phyloP scores from a whole-genome alignment of 2,797 vertebrate species.

The Propithecus perrieri region DNA sequence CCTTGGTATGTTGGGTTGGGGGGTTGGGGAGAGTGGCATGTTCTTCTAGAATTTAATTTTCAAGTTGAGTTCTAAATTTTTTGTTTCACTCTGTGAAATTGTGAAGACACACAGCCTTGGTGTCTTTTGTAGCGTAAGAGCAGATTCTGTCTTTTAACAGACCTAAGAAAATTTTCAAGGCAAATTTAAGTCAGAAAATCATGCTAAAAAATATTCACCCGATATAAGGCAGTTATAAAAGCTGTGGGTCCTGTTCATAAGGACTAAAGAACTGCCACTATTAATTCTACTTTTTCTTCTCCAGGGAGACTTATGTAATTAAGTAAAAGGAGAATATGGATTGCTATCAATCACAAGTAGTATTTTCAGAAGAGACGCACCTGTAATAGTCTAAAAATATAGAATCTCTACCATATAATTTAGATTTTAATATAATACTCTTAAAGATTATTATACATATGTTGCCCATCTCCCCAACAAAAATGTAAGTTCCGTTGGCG shows the following conservation, averaged over 20 bases:
- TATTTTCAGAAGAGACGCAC: neutral
- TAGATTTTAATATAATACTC: neutral
- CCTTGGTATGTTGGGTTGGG: neutral
- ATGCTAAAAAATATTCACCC: neutral
- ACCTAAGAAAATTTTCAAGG: neutral
- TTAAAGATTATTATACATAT: neutral
- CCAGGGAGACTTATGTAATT: neutral
- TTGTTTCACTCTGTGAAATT: conserved; percentile 3
- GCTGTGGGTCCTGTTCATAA: neutral
- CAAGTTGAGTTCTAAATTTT: conserved; percentile 7
- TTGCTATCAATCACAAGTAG: neutral
- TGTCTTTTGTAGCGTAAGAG: neutral
- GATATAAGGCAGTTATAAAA: neutral
- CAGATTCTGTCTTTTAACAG: neutral
- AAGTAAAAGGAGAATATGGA: neutral
- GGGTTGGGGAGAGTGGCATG: neutral
- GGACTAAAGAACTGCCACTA: neutral
- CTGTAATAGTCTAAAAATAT: neutral
- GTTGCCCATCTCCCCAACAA: neutral
- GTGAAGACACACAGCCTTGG: neutral
- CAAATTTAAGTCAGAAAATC: conserved; percentile 38
- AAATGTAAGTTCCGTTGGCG: neutral
- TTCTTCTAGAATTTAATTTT: conserved; percentile 22
- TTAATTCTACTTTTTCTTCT: neutral
- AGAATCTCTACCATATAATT: neutral